Evolutionary conservation across 2,113 vertebrate genomes (phyloP), one percentile per base, ranked within the genome.

Genomic region (Gambusia affinis): DNA sequence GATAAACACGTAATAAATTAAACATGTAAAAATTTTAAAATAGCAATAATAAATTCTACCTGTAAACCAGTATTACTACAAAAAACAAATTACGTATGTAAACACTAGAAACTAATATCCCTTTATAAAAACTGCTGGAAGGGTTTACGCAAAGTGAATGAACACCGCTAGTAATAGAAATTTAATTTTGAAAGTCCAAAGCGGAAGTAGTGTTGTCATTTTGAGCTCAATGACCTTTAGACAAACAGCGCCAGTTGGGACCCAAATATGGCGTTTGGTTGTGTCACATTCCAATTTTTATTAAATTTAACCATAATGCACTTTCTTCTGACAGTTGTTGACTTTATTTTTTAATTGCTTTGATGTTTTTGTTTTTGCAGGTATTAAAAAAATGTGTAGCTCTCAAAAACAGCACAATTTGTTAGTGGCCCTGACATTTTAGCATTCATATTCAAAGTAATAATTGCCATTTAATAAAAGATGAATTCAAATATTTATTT

Each of bases 101-200:
- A 47, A 19, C 14, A 47, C 4, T 2, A 19, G 14, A 47, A 0
- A 47, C 44, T 47, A 47, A 19, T 17, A 19, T 17, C 4, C 4
- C 44, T 17, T 47, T 19, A 47, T 47, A 5, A 19, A 47, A 47
- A 47, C 17, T 19, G 44, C 44, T 17, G 42, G 42, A 4, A 44
- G 3, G 42, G 14, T 44, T 14, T 44, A 12, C 4, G 17, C 44
- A 19, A 47, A 47, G 44, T 17, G 44, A 19, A 47, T 47, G 28
- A 28, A 30, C n/a, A 0, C n/a, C 28, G 28, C 6, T 4, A 22
- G 7, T 15, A 4, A 10, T 17, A 19, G 27, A 12, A n/a, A 6
- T 60, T 37, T 68, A 81, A 83, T 78, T 83, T 85, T 88, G 85
- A 75, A 17, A 75, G 31, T 8, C 29, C 19, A 22, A 31, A 64